Evolutionary conservation across 2,888 invertebrate genomes (phyloP).

Genomic region (Volucella zonaria): DNA sequence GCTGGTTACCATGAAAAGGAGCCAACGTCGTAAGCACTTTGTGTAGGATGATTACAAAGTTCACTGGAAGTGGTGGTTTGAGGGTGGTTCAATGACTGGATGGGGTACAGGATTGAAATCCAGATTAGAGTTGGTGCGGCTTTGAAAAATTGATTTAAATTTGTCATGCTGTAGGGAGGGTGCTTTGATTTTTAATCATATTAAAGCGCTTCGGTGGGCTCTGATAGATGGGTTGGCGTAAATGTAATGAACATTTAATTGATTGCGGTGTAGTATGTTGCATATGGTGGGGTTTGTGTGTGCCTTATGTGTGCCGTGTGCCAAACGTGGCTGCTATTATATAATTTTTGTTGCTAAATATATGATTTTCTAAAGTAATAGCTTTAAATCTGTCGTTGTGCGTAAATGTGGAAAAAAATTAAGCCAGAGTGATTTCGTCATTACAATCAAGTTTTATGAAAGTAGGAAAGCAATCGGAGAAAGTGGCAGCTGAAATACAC

Average conservation of each 20-base stretch:
- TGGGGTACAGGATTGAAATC: background rate
- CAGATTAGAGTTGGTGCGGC: constrained; percentile 19
- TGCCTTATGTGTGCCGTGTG: no score
- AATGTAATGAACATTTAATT: constrained; percentile 41
- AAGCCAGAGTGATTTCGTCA: no score
- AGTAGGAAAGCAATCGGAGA: no score
- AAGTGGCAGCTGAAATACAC: no score
- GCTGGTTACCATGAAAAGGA: background rate
- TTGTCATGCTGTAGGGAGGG: constrained; percentile 35
- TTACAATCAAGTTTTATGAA: no score
- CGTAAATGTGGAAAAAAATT: no score
- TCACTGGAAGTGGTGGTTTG: constrained; percentile 25
- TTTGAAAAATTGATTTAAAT: constrained; percentile 64
- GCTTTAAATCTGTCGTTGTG: no score
- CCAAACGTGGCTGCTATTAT: no score
- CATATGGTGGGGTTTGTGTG: background rate
- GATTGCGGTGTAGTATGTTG: background rate
- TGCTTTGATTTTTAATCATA: constrained; percentile 52
- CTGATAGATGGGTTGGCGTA: background rate
- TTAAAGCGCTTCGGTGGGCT: constrained; percentile 11
- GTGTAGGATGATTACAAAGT: constrained; percentile 54
- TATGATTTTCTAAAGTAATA: no score
- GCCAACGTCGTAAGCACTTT: background rate
- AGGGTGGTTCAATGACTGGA: background rate
- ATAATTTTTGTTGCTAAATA: no score